Base-by-base conservation (phyloP, 1,140 invertebrate genomes). In the Drosophila paulistorum region DNA sequence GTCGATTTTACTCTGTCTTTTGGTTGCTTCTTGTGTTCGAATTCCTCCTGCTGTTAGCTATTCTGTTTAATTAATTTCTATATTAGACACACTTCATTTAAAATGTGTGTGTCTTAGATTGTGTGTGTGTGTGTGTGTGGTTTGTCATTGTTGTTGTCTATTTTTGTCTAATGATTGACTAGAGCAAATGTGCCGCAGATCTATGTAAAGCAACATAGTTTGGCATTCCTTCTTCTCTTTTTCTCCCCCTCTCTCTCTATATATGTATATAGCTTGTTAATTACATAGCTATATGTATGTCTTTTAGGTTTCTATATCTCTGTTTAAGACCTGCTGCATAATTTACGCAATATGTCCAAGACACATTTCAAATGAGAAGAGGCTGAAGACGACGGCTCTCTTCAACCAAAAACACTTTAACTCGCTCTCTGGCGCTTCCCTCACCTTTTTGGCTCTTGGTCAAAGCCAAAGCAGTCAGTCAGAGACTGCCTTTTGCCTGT, bases 81-180 rank as follows among this genome's bases (percentile, higher is more conserved):
- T 86, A 89, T 86, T 87, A 86, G 83, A 86, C 79, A 87, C 83
- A 86, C 84, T 86, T 86, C 84, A 86, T 86, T 89, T 83, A 83
- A 83, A 86, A 77, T 55, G 54, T 26, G 42, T 70, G n/a, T 71
- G 57, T 51, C 20, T 37, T 7, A 20, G 35, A 45, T 60, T 68
- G 62, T 66, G 55, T 59, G 58, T 74, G 70, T 20, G 10, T 55
- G 14, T 60, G 64, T 71, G 13, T 51, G 55, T 48, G 17, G 33
- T 41, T 42, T 41, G 41, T 30, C 66, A 76, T 75, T 75, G 65
- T 77, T 77, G 42, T 65, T 63, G 42, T 69, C 37, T 71, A 79
- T 82, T 83, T 67, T 70, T 70, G 74, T 77, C 81, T 72, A 48
- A 75, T 86, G 83, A 86, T 86, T 86, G 82, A 86, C 71, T 55